Base-by-base conservation (phyloP, 2,797 vertebrate genomes). In the Danionella dracula region DNA sequence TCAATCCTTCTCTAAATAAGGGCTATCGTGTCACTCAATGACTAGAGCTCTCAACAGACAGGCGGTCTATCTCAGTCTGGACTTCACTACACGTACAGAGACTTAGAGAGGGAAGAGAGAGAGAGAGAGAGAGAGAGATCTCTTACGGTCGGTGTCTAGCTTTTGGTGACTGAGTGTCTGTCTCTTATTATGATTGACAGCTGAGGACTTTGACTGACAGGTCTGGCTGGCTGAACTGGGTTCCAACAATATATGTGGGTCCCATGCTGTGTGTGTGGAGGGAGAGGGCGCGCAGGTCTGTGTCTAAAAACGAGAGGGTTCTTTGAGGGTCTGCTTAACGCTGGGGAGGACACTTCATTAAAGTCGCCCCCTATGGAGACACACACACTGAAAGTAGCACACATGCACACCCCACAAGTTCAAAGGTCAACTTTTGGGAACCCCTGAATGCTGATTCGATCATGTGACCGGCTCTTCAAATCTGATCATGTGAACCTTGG, bases 61-160 rank as follows among this genome's bases (percentile, higher is more conserved):
- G 48, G 37, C 59, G 58, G 57, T 68, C 50, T 67, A 13, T 57
- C 64, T 57, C 64, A 61, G 10, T 62, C 49, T 41, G 15, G 66
- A 74, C 66, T 72, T 55, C 53, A 65, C 73, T 75, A 55, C 72
- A 54, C 76, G 74, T 82, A 72, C 69, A 37, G 72, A 40, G 32
- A 83, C 82, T 77, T 73, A 64, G n/a, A n/a, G n/a, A n/a, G n/a
- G n/a, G n/a, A n/a, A n/a, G n/a, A n/a, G n/a, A n/a, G n/a, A n/a
- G n/a, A n/a, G n/a, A n/a, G n/a, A n/a, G 78, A 82, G 73, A 76
- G 76, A 84, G 76, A 67, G 63, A 59, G 80, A 55, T 76, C 56
- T 62, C 45, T 53, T 65, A 31, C 11, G 69, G 65, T 40, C 53
- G 35, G 45, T 57, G 54, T 58, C 44, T 64, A 44, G 41, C 53